These are phyloP conservation scores for Halcyon badia DNA, from an alignment of 2,797 vertebrate species.

Conservation along the genomic window DNA sequence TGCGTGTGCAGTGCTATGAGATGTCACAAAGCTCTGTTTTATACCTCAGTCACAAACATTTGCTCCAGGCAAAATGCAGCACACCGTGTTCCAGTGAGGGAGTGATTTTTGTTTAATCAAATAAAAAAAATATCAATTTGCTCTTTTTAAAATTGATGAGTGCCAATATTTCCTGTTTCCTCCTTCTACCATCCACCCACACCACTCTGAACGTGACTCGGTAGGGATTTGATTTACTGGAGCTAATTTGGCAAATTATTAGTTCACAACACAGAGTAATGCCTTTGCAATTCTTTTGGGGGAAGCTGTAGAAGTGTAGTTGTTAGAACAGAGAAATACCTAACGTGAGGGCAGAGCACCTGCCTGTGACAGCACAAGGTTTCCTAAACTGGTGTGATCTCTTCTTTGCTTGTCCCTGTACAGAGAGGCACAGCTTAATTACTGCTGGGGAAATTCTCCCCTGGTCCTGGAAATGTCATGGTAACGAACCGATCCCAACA, in stretches of 20 bases:
- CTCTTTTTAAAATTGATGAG: background rate
- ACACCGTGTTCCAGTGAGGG: conserved; percentile 29
- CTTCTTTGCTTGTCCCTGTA: background rate
- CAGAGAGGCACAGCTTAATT: background rate
- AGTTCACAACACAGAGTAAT: conserved; percentile 27
- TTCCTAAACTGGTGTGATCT: background rate
- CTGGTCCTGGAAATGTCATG: background rate
- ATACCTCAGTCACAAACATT: conserved; percentile 59
- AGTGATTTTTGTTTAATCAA: conserved; percentile 58
- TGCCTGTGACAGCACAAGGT: background rate
- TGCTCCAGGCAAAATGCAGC: conserved; percentile 62
- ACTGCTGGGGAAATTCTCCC: background rate
- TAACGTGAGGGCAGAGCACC: background rate
- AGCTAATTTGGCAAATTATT: conserved; percentile 58
- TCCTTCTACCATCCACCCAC: background rate
- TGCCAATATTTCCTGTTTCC: background rate
- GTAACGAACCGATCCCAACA: background rate
- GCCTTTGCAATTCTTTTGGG: background rate
- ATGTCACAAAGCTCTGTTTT: conserved; percentile 48
- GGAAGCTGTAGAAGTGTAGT: background rate
- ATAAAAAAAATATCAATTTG: conserved; percentile 58
- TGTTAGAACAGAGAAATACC: background rate
- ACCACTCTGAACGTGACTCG: background rate
- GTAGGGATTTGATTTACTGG: conserved; percentile 45
- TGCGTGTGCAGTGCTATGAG: background rate